Evolutionary conservation across 2,113 vertebrate species (phyloP), one percentile per base, ranked within the genome.

Genomic region (Amphiprion ocellaris): DNA sequence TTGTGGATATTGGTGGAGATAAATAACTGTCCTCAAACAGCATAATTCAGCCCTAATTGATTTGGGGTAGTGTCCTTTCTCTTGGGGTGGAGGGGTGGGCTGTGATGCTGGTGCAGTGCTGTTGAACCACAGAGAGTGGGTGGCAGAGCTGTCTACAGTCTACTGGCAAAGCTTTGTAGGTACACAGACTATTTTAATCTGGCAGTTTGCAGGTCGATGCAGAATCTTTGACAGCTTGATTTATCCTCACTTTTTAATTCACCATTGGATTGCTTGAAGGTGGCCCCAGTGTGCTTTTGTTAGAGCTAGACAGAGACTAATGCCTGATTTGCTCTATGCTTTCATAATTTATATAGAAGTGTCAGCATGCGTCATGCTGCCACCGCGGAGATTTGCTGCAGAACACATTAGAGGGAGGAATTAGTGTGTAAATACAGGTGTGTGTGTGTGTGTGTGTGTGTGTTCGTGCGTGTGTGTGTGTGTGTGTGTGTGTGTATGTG

Each of bases 1-100:
- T 85, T 21, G 64, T 87, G 89, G 90, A 90, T 89, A 81, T 90
- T 85, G 85, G 76, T 69, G 30, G 69, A 87, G 87, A 93, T 92
- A 90, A 90, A 92, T 84, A 80, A 70, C 55, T 73, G 14, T 66
- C 71, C 76, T 87, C 65, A 77, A 91, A 84, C 62, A 50, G 71
- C 78, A 71, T 84, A 65, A 77, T 84, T 90, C 66, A 75, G 59
- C 77, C 53, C 2, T 83, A 81, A 89, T 88, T 83, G 81, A 91
- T 84, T 82, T n/a, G 24, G 60, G 21, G 53, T 21, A 39, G n/a
- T 15, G 49, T 44, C 5, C 33, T 61, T 50, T 21, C 6, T 30
- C 9, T 86, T 58, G 52, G 41, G 54, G 60, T 62, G 26, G 56
- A 60, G 63, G 46, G 53, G 10, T 60, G 19, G 74, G 64, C 30